Conservation (phyloP, 1,140 invertebrate species). For the Bombus confusus region DNA sequence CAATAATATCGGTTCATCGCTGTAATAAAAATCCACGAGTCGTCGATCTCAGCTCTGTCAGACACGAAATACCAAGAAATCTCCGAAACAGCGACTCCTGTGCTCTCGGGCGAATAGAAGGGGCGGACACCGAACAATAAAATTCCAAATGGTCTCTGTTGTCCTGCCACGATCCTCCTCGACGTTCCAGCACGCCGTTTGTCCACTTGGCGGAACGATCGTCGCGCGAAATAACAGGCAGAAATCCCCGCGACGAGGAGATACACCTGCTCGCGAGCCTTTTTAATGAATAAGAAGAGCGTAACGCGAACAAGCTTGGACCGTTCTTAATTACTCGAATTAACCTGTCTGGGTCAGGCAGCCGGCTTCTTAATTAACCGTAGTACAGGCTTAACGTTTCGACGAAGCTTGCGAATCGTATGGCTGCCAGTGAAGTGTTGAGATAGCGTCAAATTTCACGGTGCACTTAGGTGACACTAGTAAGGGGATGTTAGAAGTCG, state of each 20-base stretch:
- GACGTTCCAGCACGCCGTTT: not conserved
- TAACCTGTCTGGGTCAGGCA: not conserved
- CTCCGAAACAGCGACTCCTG: not conserved
- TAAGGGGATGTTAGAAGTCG: not conserved
- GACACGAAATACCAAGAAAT: not conserved
- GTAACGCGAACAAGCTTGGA: not conserved
- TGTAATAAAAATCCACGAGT: too few species aligned
- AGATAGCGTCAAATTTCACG: not conserved
- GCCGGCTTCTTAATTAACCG: not conserved
- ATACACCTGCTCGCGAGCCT: too few species aligned
- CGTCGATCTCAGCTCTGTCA: not conserved
- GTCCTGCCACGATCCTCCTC: not conserved
- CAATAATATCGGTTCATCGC: too few species aligned
- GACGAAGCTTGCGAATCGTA: not conserved
- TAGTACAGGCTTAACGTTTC: not conserved
- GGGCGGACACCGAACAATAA: not conserved
- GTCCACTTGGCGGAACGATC: not conserved
- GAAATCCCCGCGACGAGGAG: not conserved
- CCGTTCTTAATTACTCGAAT: constrained; percentile 1
- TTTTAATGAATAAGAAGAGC: not conserved
- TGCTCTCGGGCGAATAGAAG: not conserved
- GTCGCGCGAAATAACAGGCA: not conserved
- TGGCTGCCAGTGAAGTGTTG: not conserved
- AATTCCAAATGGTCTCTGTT: not conserved
- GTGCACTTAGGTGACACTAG: not conserved